These are phyloP conservation scores for Aldabrachelys gigantea DNA, from an alignment of 2,113 vertebrate genomes.

Conservation along the genomic window DNA sequence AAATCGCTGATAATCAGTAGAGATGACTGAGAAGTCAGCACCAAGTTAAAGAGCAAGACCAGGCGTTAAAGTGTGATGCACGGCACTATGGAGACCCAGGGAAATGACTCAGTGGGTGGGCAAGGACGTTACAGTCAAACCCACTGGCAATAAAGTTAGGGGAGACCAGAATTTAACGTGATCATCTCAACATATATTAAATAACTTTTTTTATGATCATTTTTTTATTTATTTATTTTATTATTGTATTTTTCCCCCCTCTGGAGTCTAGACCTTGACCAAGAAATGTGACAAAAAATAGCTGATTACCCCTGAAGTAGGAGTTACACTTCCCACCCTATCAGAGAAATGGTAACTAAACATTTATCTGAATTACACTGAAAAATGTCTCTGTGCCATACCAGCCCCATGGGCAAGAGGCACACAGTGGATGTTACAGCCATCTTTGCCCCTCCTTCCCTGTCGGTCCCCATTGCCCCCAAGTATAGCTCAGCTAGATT, in stretches of 20 bases:
- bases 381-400: background rate
- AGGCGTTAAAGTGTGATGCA: background rate
- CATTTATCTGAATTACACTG: background rate
- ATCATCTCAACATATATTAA: background rate
- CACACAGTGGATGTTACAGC: background rate
- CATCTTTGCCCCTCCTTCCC: background rate
- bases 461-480: background rate
- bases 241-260: too few species aligned
- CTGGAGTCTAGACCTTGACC: too few species aligned
- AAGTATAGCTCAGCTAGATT: fast-evolving
- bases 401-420: background rate
- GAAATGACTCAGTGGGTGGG: fast-evolving
- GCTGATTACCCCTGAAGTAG: background rate
- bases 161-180: background rate
- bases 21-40: fast-evolving
- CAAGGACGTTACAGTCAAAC: background rate
- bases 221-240: background rate
- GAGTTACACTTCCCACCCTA: background rate
- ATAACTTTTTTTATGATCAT: too few species aligned
- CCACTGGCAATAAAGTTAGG: background rate
- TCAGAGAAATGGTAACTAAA: fast-evolving
- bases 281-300: too few species aligned
- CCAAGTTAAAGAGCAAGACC: fast-evolving
- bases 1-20: fast-evolving
- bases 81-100: fast-evolving